Conservation (phyloP, 2,113 vertebrate species). For the Bagarius yarrelli region DNA sequence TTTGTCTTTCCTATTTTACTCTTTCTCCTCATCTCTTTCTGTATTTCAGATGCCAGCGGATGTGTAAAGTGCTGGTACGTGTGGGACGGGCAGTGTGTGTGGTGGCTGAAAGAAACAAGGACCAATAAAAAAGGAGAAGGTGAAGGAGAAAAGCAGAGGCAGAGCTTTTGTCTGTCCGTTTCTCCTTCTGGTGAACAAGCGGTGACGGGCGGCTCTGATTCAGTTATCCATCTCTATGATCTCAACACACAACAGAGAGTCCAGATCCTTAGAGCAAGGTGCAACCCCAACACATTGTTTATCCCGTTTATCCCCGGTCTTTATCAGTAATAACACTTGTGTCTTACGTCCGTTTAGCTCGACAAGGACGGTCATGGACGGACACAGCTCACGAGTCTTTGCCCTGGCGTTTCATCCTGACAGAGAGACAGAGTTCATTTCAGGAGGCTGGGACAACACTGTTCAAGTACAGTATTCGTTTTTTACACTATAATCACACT, state of each 20-base stretch:
- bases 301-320: too few species aligned
- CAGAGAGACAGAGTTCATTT: slow-evolving; percentile 59
- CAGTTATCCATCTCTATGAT: slow-evolving; percentile 61
- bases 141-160: slow-evolving; percentile 37
- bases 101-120: slow-evolving; percentile 48
- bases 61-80: slow-evolving; percentile 62
- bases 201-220: slow-evolving; percentile 55
- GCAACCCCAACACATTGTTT: not conserved
- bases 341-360: slow-evolving; percentile 39
- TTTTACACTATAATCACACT: not conserved
- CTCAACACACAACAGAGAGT: slow-evolving; percentile 53
- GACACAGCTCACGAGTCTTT: slow-evolving; percentile 62
- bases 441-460: slow-evolving; percentile 69
- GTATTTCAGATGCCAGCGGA: slow-evolving; percentile 61
- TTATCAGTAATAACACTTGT: not conserved
- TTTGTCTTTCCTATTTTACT: too few species aligned
- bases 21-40: not conserved
- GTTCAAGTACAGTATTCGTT: slow-evolving; percentile 55
- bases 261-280: slow-evolving; percentile 58
- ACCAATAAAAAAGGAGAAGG: slow-evolving; percentile 16
- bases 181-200: slow-evolving; percentile 54
- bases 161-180: slow-evolving; percentile 56
- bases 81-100: slow-evolving; percentile 53
- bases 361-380: slow-evolving; percentile 58
- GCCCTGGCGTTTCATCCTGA: slow-evolving; percentile 62